Conservation (phyloP, 1,140 invertebrate species). For the Drosophila arizonae region DNA sequence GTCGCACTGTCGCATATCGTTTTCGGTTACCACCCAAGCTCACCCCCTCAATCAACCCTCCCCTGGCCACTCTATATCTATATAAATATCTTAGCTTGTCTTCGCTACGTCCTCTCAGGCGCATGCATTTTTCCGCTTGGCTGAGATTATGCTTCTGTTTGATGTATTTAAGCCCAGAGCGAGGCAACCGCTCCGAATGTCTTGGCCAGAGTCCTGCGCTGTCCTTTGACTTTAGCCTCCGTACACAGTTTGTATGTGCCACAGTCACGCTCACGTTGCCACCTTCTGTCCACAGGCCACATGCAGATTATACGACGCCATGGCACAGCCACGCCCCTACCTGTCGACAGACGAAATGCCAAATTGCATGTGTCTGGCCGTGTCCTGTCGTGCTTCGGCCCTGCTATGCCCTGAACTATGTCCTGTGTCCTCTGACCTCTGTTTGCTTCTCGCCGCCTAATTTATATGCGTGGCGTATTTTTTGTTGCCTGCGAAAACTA, state of each 20-base stretch:
- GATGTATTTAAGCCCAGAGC: slow-evolving; percentile 68
- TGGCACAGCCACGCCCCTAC: slow-evolving; percentile 15
- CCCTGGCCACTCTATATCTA: slow-evolving; percentile 2
- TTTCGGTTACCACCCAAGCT: slow-evolving; percentile 46
- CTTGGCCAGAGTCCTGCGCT: slow-evolving; percentile 22
- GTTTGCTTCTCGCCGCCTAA: slow-evolving; percentile 54
- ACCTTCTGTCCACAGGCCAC: slow-evolving; percentile 29
- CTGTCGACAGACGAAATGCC: slow-evolving; percentile 55
- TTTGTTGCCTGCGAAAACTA: slow-evolving; percentile 32
- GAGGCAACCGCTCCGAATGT: slow-evolving; percentile 46
- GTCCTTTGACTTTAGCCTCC: neutral
- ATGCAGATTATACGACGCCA: slow-evolving; percentile 57
- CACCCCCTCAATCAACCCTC: slow-evolving; percentile 14
- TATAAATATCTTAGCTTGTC: slow-evolving; percentile 33
- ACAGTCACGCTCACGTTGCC: slow-evolving; percentile 2
- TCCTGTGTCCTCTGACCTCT: slow-evolving; percentile 29
- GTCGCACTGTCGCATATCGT: slow-evolving; percentile 78
- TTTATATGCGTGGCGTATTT: slow-evolving; percentile 51
- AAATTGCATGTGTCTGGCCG: slow-evolving; percentile 63
- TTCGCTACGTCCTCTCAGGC: slow-evolving; percentile 11
- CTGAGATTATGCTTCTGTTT: slow-evolving; percentile 77
- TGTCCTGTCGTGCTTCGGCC: slow-evolving; percentile 12
- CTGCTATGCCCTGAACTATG: neutral
- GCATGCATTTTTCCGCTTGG: slow-evolving; percentile 71
- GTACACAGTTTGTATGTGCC: slow-evolving; percentile 10